These are phyloP conservation scores for Chauna torquata DNA, from an alignment of 2,113 vertebrate genomes.

Conservation along the genomic window DNA sequence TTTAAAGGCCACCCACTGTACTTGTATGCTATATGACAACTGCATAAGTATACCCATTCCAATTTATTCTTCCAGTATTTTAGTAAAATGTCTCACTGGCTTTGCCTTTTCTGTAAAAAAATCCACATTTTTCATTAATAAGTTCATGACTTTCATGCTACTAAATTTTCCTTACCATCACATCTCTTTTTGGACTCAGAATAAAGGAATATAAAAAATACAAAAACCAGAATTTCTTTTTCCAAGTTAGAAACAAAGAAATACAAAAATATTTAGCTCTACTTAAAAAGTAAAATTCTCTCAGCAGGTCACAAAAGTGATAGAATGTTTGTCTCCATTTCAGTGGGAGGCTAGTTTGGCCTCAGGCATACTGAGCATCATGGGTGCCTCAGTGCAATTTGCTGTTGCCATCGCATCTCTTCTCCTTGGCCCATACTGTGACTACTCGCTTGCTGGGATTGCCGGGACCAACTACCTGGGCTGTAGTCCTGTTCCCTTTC, in stretches of 20 bases:
- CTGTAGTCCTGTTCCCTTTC: constrained; percentile 41
- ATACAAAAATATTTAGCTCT: background rate
- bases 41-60: background rate
- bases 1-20: background rate
- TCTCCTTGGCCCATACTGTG: constrained; percentile 55
- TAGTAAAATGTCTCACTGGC: background rate
- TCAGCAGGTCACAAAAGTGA: constrained; percentile 35
- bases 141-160: background rate
- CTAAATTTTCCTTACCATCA: background rate
- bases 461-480: constrained; percentile 50
- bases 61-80: background rate
- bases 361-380: constrained; percentile 53
- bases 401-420: constrained; percentile 47
- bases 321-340: constrained; percentile 52
- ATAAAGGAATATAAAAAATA: background rate
- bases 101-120: background rate
- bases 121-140: background rate
- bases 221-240: background rate
- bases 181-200: background rate
- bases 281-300: background rate
- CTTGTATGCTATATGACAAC: background rate
- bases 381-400: constrained; percentile 49
- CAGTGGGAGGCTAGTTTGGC: constrained; percentile 64
- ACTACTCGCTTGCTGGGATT: constrained; percentile 46
- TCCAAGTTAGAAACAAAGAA: background rate